These are phyloP conservation scores for Cottoperca gobio DNA, from an alignment of 2,797 vertebrate genomes.

Conservation along the genomic window DNA sequence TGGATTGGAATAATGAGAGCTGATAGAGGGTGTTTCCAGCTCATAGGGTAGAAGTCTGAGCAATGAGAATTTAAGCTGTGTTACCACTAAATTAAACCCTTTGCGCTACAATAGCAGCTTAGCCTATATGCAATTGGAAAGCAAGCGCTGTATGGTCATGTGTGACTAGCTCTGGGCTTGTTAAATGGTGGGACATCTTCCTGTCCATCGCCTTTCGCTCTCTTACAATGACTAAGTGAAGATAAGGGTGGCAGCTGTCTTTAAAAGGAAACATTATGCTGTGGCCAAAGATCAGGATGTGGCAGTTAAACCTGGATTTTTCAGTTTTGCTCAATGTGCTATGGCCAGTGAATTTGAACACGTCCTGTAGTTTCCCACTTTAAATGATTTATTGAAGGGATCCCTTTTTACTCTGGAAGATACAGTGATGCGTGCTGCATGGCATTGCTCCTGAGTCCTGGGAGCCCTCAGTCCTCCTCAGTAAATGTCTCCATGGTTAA, in stretches of 20 bases:
- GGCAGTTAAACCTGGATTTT: slow-evolving; percentile 42
- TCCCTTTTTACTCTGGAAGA: slow-evolving; percentile 31
- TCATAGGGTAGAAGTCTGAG: slow-evolving; percentile 39
- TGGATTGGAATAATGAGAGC: slow-evolving; percentile 43
- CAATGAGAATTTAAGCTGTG: slow-evolving; percentile 50
- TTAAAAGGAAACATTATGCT: slow-evolving; percentile 43
- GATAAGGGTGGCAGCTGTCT: slow-evolving; percentile 51
- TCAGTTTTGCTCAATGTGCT: not conserved
- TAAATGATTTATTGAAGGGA: slow-evolving; percentile 30
- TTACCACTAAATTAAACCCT: slow-evolving; percentile 66
- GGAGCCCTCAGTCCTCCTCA: slow-evolving; percentile 50
- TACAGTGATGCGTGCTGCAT: slow-evolving; percentile 3
- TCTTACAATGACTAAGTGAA: slow-evolving; percentile 14
- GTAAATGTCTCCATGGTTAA: slow-evolving; percentile 67
- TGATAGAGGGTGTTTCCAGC: slow-evolving; percentile 61
- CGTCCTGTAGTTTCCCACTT: slow-evolving; percentile 16
- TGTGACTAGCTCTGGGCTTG: slow-evolving; percentile 28
- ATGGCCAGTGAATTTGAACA: not conserved
- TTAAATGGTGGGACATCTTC: slow-evolving; percentile 44
- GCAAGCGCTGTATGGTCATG: slow-evolving; percentile 28
- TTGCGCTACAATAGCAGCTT: slow-evolving; percentile 52
- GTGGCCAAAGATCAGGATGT: slow-evolving; percentile 35
- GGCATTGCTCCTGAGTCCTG: slow-evolving; percentile 32
- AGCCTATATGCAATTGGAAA: slow-evolving; percentile 45
- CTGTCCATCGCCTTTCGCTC: slow-evolving; percentile 25